Evolutionary conservation across 64 coral and sea anemone genomes (phyloP).

Genomic region (Porites lutea): DNA sequence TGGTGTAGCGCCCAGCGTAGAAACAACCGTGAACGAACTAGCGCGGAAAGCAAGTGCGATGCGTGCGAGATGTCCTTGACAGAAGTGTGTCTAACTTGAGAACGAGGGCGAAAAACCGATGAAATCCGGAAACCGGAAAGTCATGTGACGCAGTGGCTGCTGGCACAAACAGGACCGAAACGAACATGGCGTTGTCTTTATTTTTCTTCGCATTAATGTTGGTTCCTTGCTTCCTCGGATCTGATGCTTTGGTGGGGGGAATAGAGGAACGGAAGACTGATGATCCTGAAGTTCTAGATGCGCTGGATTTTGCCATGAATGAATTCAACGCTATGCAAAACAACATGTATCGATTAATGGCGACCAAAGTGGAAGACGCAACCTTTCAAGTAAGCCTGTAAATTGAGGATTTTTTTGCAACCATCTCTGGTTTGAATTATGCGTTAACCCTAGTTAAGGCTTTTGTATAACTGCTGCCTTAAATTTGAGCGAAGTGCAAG

Average conservation of each 20-base stretch:
- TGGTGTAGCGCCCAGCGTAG: too few relatives aligned
- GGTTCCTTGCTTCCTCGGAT: conserved; percentile 26
- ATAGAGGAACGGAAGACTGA: conserved; percentile 59
- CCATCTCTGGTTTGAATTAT: background rate
- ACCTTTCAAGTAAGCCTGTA: conserved; percentile 77
- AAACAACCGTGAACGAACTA: too few relatives aligned
- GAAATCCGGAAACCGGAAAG: background rate
- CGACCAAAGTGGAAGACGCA: conserved; percentile 71
- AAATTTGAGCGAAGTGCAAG: too few relatives aligned
- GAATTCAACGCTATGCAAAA: conserved; percentile 87
- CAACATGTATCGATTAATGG: conserved; percentile 90
- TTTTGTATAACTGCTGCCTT: too few relatives aligned
- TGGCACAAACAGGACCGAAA: background rate
- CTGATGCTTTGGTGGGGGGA: conserved; percentile 65
- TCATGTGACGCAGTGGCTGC: conserved; percentile 40
- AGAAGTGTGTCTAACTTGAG: too few relatives aligned
- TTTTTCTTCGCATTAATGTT: conserved; percentile 42
- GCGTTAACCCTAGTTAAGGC: background rate
- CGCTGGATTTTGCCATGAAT: conserved; percentile 80
- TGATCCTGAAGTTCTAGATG: conserved; percentile 80
- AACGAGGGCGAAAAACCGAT: background rate
- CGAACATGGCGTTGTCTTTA: conserved; percentile 51
- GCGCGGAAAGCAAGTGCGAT: too few relatives aligned
- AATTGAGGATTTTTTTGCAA: background rate
- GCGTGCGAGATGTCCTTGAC: too few relatives aligned